Evolutionary conservation across 2,113 vertebrate genomes (phyloP), one percentile per base, ranked within the genome.

Genomic region (Microtus richardsoni): DNA sequence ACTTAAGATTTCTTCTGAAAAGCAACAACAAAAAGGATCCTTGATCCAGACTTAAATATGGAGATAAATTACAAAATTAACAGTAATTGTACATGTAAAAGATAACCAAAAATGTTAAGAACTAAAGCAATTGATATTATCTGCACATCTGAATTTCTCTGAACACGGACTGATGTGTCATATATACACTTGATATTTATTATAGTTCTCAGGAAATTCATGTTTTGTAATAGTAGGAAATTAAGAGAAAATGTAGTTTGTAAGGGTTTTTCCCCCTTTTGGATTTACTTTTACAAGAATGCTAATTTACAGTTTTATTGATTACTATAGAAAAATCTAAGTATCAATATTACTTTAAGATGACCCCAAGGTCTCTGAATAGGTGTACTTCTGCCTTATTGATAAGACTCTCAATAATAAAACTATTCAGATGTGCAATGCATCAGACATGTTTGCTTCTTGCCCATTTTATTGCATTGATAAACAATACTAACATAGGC

Each of bases 311-410:
- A 98, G 87, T 74, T 93, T 97, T 98, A 98, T 97, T 98, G 96
- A 98, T 98, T 98, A 97, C 95, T 98, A 98, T 96, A 98, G 97
- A 98, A 98, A 98, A 98, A 98, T 98, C 97, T 98, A 98, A 98
- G 97, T 98, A 98, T 97, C 97, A 98, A 95, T 98, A 98, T 97
- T 96, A 97, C 96, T 98, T 97, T 96, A 98, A 98, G 97, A 94
- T 98, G 97, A 98, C 97, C 95, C 74, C 0, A 26, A 93, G 96
- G 96, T 98, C 97, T 98, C 94, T 89, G 88, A 97, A 96, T 97
- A 97, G 97, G 92, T 97, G 83, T 79, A 97, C 96, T 97, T 95
- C 96, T 96, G 97, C 88, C 94, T 98, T 98, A 98, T 98, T 98
- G 97, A 98, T 98, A 98, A 91, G 94, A 85, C 66, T 97, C 75